A percentile compares a stretch with the other conserved stretches of the same genome.
Evolutionary conservation across 2,113 vertebrate species (phyloP).

Genomic region (Phylloscopus whistleri): DNA sequence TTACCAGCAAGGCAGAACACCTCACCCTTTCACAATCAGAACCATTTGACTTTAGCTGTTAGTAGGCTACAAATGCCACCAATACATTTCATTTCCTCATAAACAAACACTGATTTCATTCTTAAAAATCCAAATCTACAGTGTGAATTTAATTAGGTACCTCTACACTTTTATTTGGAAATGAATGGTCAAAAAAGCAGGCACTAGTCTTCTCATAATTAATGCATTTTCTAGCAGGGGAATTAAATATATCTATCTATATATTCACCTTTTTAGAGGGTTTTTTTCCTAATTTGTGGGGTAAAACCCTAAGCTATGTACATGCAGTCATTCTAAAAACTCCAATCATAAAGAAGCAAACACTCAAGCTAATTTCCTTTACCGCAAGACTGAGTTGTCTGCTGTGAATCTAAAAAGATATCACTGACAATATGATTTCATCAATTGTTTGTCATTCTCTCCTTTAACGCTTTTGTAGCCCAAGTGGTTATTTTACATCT

Average conservation of each 20-base stretch:
- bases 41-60: not conserved
- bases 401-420: not conserved
- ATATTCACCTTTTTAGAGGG: not conserved
- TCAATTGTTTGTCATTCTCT: not conserved
- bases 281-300: not conserved
- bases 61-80: not conserved
- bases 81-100: not conserved
- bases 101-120: not conserved
- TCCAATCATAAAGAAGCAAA: not conserved
- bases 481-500: not conserved
- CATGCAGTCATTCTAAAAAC: not conserved
- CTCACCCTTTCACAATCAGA: not conserved
- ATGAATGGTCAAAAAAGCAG: not conserved
- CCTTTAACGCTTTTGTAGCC: not conserved
- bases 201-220: not conserved
- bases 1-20: not conserved
- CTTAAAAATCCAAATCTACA: not conserved
- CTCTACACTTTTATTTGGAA: not conserved
- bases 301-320: not conserved
- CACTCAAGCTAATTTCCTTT: not conserved
- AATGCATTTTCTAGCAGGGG: not conserved
- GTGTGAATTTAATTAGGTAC: not conserved
- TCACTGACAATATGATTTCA: not conserved
- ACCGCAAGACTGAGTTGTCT: not conserved
- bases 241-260: not conserved